A percentile compares a stretch with the other conserved stretches of the same genome.
phyloP scores from a whole-genome alignment of 2,888 invertebrate genomes.

The Agonopterix heracliana region DNA sequence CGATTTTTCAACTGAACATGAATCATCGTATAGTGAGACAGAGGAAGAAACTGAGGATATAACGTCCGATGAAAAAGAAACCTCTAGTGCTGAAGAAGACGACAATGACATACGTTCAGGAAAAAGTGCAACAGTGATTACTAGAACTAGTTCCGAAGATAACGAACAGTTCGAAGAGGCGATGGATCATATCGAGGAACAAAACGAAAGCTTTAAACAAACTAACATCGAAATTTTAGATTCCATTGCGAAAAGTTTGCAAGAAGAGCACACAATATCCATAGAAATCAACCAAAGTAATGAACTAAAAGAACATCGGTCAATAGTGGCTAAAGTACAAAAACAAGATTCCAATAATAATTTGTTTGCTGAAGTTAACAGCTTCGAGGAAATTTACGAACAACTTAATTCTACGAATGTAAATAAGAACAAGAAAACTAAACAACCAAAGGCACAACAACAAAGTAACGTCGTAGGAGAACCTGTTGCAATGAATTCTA shows the following conservation, averaged over 20 bases:
- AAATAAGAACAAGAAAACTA: constrained; percentile 3
- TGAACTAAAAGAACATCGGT: not conserved
- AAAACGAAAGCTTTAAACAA: constrained; percentile 53
- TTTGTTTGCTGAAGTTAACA: constrained; percentile 45
- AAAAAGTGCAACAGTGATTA: constrained; percentile 13
- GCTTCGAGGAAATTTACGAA: constrained; percentile 68
- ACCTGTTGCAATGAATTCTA: not conserved
- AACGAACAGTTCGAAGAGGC: constrained; percentile 70
- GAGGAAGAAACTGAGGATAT: constrained; percentile 55
- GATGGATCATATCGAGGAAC: constrained; percentile 60
- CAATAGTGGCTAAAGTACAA: constrained; percentile 10
- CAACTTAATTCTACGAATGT: constrained; percentile 32
- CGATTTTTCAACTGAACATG: constrained; percentile 48
- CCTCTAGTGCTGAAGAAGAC: constrained; percentile 39
- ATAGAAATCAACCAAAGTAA: constrained; percentile 26
- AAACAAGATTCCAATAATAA: constrained; percentile 56
- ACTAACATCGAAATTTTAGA: constrained; percentile 62
- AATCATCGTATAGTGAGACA: constrained; percentile 66
- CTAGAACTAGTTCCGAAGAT: constrained; percentile 53
- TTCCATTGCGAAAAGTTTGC: constrained; percentile 63
- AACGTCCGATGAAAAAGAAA: constrained; percentile 53
- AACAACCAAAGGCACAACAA: not conserved
- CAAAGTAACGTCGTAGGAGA: not conserved
- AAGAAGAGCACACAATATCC: constrained; percentile 51
- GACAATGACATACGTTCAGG: constrained; percentile 17